Evolutionary conservation across 1,140 invertebrate genomes (phyloP).

Genomic region (Drosophila mayri): DNA sequence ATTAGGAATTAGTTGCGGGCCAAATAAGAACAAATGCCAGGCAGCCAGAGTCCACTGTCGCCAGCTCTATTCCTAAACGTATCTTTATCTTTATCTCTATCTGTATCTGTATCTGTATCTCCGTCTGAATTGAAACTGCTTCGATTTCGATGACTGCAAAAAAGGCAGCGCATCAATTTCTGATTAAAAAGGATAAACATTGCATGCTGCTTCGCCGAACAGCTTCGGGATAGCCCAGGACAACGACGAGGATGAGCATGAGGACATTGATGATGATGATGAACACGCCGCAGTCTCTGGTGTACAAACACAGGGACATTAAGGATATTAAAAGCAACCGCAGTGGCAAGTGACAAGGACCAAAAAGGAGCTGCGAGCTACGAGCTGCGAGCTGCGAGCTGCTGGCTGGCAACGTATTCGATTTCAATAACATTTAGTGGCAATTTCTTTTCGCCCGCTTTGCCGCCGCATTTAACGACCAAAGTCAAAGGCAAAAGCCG

Average conservation of each 20-base stretch:
- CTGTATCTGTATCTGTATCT: not conserved
- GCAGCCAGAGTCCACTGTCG: not conserved
- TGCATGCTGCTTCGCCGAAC: slow-evolving; percentile 20
- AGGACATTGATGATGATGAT: slow-evolving; percentile 11
- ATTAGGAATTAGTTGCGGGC: slow-evolving; percentile 78
- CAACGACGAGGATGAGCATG: not conserved
- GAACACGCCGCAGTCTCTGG: slow-evolving; percentile 8
- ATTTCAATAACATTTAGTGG: slow-evolving; percentile 80
- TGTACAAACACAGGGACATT: slow-evolving; percentile 38
- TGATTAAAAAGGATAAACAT: slow-evolving; percentile 68
- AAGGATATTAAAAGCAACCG: slow-evolving; percentile 53
- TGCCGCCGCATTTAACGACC: slow-evolving; percentile 70
- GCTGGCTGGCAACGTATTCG: slow-evolving; percentile 52
- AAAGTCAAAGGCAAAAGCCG: slow-evolving; percentile 22
- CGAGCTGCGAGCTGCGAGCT: not conserved
- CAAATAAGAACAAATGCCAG: slow-evolving; percentile 31
- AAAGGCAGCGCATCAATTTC: slow-evolving; percentile 61
- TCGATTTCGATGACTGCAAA: slow-evolving; percentile 16
- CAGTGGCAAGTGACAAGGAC: slow-evolving; percentile 46
- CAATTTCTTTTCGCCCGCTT: slow-evolving; percentile 63
- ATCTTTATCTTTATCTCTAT: not conserved
- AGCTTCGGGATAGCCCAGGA: slow-evolving; percentile 28
- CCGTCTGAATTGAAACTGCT: not conserved
- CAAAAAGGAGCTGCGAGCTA: slow-evolving; percentile 3
- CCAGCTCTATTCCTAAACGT: not conserved